Percentiles rank a stretch among this genome's conserved stretches.
These are phyloP conservation scores for Bos javanicus DNA, from an alignment of 2,113 vertebrate genomes.

Conservation along the genomic window DNA sequence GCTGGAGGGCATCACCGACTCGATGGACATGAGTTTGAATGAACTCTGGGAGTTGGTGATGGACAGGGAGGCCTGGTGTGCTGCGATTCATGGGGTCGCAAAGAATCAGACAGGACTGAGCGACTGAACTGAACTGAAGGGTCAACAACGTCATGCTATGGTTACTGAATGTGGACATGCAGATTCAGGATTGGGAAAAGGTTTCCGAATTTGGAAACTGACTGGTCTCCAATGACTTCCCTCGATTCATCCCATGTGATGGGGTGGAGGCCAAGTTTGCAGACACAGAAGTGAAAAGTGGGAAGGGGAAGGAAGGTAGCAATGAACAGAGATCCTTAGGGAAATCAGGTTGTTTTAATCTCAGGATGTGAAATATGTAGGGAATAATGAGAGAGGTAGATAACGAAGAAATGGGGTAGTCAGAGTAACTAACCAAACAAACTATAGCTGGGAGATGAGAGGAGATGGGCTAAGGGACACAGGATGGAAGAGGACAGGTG, in stretches of 20 bases:
- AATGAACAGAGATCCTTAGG: background rate
- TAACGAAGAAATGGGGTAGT: background rate
- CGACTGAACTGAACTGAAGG: background rate
- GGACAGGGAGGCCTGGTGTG: background rate
- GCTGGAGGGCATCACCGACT: too few relatives aligned
- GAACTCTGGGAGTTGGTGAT: too few relatives aligned
- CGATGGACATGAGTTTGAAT: too few relatives aligned
- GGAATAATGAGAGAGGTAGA: background rate
- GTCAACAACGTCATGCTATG: fast-evolving
- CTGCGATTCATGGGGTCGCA: background rate
- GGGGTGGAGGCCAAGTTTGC: background rate
- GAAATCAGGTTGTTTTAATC: background rate
- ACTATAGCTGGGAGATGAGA: background rate
- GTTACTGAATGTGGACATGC: too few relatives aligned
- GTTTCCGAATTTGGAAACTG: background rate
- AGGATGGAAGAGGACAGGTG: background rate
- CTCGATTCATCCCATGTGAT: fast-evolving
- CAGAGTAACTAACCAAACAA: background rate
- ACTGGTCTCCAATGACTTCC: background rate
- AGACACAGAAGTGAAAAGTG: background rate
- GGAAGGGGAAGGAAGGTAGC: background rate
- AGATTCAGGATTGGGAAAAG: background rate
- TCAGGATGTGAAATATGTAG: too few relatives aligned
- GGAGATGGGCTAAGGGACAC: background rate
- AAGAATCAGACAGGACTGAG: background rate